Conservation (phyloP, 2,888 invertebrate species). For the Baronia brevicornis region DNA sequence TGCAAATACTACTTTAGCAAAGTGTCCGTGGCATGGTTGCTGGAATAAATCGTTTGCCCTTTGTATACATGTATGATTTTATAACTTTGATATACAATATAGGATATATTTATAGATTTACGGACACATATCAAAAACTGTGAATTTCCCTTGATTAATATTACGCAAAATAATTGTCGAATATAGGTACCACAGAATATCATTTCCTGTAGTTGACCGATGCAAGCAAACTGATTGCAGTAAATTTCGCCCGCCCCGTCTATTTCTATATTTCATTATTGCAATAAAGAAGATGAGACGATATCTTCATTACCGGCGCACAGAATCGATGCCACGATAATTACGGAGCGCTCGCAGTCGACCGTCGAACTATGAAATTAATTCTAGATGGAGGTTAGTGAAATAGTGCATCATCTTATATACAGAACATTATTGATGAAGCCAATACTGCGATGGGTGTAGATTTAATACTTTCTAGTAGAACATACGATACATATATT, state of each 20-base stretch:
- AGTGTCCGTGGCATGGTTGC: too few species aligned
- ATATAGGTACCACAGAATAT: slow-evolving; percentile 13
- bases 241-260: slow-evolving; percentile 25
- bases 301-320: slow-evolving; percentile 59
- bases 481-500: too few species aligned
- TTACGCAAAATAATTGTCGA: slow-evolving; percentile 9
- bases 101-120: too few species aligned
- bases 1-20: too few species aligned
- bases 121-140: too few species aligned
- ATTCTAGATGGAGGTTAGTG: slow-evolving; percentile 39
- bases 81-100: too few species aligned
- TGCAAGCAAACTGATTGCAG: slow-evolving; percentile 16
- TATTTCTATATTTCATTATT: slow-evolving; percentile 44
- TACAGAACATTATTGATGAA: slow-evolving; percentile 34
- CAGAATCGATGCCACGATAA: slow-evolving; percentile 54
- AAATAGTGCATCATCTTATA: slow-evolving; percentile 39
- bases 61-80: too few species aligned
- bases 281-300: slow-evolving; percentile 49
- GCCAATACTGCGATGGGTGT: slow-evolving; percentile 27
- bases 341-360: slow-evolving; percentile 40
- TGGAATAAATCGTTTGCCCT: too few species aligned
- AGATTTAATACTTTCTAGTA: slow-evolving; percentile 20
- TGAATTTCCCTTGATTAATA: slow-evolving; percentile 1
- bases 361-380: slow-evolving; percentile 41
- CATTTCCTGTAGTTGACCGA: slow-evolving; percentile 15